A percentile compares a stretch with the other conserved stretches of the same genome.
phyloP scores from a whole-genome alignment of 2,113 vertebrate species.

The Gyps fulvus region DNA sequence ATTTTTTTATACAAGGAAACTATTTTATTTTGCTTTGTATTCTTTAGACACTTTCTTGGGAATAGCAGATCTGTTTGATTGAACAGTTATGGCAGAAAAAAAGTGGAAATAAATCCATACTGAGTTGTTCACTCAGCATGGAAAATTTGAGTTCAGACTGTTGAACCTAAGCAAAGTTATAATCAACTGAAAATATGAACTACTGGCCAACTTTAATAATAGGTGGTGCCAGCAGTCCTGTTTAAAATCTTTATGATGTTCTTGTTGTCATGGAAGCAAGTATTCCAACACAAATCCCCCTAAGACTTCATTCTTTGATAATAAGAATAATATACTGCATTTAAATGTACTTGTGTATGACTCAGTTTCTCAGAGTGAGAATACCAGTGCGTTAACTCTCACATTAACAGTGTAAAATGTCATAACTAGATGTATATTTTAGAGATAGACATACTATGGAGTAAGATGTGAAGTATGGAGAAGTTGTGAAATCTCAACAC shows the following conservation, averaged over 20 bases:
- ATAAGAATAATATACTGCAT: not conserved
- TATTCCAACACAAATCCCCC: not conserved
- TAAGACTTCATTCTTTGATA: slow-evolving; percentile 8
- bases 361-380: not conserved
- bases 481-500: not conserved
- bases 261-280: slow-evolving; percentile 34
- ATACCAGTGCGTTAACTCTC: not conserved
- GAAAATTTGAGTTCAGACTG: not conserved
- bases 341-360: not conserved
- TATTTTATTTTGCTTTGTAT: not conserved
- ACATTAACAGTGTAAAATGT: not conserved
- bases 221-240: not conserved
- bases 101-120: not conserved
- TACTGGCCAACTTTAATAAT: not conserved
- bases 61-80: not conserved
- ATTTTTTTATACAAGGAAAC: not conserved
- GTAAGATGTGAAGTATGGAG: not conserved
- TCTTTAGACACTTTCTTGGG: not conserved
- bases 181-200: not conserved
- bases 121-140: not conserved
- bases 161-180: not conserved
- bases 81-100: not conserved
- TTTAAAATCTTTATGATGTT: slow-evolving; percentile 20
- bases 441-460: not conserved
- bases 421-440: not conserved